Evolutionary conservation across 2,888 invertebrate genomes (phyloP).

Genomic region (Unio delphinus): DNA sequence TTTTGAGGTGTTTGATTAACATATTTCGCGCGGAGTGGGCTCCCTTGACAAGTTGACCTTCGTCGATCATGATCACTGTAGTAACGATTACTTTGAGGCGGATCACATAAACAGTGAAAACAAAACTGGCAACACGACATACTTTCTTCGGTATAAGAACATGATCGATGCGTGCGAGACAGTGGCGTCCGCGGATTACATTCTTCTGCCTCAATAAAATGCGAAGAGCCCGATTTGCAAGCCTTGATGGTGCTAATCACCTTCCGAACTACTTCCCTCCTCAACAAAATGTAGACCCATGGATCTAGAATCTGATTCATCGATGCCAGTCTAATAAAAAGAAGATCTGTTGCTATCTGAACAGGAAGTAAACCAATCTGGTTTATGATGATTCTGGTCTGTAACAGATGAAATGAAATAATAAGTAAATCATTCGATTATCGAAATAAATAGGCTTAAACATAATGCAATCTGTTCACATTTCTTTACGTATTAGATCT

Average conservation of each 20-base stretch:
- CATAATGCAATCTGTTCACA: too few relatives aligned
- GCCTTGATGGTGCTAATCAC: slow-evolving; percentile 34
- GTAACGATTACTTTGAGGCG: slow-evolving; percentile 20
- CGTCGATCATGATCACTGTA: slow-evolving; percentile 9
- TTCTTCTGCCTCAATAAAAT: slow-evolving; percentile 5
- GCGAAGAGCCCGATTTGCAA: slow-evolving; percentile 14
- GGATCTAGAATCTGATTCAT: slow-evolving; percentile 70
- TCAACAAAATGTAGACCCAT: slow-evolving; percentile 70
- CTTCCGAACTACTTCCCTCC: slow-evolving; percentile 57
- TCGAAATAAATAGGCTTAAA: too few relatives aligned
- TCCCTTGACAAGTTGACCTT: slow-evolving; percentile 5
- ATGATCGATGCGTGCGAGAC: slow-evolving; percentile 6
- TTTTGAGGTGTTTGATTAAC: too few relatives aligned
- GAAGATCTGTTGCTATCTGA: slow-evolving; percentile 48
- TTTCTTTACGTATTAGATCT: too few relatives aligned
- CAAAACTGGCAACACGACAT: slow-evolving; percentile 47
- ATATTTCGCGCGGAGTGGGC: slow-evolving; percentile 1
- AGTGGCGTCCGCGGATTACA: slow-evolving; percentile 6
- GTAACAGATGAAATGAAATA: slow-evolving; percentile 9
- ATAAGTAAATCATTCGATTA: background rate
- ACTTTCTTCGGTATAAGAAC: slow-evolving; percentile 21
- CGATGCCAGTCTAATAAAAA: slow-evolving; percentile 65
- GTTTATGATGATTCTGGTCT: slow-evolving; percentile 45
- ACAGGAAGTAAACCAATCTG: slow-evolving; percentile 40
- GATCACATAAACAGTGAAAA: slow-evolving; percentile 51